Evolutionary conservation across 2,888 invertebrate genomes (phyloP).

Genomic region (Priocnemis perturbator): DNA sequence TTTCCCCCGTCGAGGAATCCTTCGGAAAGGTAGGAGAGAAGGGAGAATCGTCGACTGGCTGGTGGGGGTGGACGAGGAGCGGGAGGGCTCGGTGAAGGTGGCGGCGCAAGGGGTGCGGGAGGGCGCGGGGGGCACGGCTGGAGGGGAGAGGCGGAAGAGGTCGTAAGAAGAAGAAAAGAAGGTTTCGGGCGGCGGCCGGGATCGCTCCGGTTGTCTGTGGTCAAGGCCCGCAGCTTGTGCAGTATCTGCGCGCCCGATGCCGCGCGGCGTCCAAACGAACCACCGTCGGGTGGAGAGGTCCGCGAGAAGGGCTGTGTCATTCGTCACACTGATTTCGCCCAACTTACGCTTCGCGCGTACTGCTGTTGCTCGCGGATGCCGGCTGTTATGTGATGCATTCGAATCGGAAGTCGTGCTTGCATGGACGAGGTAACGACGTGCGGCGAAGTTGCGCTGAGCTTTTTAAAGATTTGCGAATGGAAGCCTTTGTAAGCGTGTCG

Average conservation of each 20-base stretch:
- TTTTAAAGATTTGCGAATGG: too few species aligned
- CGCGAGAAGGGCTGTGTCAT: too few species aligned
- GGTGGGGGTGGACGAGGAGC: slow-evolving; percentile 23
- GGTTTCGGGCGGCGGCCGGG: slow-evolving; percentile 71
- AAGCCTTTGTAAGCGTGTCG: too few species aligned
- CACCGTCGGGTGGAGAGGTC: too few species aligned
- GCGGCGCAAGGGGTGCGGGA: background rate
- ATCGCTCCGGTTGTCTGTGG: slow-evolving; percentile 70
- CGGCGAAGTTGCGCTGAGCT: too few species aligned
- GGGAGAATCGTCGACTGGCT: background rate
- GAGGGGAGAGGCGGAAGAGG: slow-evolving; percentile 32
- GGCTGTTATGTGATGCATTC: too few species aligned
- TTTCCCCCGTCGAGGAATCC: slow-evolving; percentile 26
- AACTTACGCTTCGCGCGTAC: too few species aligned
- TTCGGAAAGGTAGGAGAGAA: slow-evolving; percentile 22
- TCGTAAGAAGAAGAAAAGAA: slow-evolving; percentile 58
- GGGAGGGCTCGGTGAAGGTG: slow-evolving; percentile 1
- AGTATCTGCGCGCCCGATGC: slow-evolving; percentile 37
- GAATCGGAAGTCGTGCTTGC: too few species aligned
- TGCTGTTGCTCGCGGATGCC: too few species aligned
- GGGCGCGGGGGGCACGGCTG: background rate
- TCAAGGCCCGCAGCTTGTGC: slow-evolving; percentile 70
- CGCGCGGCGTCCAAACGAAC: too few species aligned
- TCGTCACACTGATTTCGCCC: too few species aligned
- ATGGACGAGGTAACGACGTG: too few species aligned